Evolutionary conservation across 2,113 vertebrate species (phyloP).

Genomic region (Chionomys nivalis): DNA sequence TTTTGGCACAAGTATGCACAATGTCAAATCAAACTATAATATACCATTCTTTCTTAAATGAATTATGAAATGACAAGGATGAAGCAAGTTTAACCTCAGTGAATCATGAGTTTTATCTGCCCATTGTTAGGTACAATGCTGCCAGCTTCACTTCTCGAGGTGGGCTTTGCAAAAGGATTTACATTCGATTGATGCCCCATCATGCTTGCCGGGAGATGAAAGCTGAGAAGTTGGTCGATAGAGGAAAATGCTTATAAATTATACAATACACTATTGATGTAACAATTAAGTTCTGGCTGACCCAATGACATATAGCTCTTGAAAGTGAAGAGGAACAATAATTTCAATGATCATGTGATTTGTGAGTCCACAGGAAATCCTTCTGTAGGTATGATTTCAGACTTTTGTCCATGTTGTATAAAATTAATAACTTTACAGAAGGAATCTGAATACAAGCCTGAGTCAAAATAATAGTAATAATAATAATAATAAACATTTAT

Average conservation of each 20-base stretch:
- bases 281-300: not conserved
- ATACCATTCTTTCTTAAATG: not conserved
- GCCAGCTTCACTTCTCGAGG: not conserved
- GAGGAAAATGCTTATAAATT: not conserved
- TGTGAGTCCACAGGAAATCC: not conserved
- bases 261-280: not conserved
- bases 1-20: not conserved
- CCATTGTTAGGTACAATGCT: not conserved
- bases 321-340: constrained; percentile 11
- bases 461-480: not conserved
- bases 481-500: constrained; percentile 4
- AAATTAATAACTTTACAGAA: constrained; percentile 21
- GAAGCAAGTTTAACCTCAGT: not conserved
- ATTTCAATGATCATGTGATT: not conserved
- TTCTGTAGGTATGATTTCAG: not conserved
- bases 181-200: not conserved
- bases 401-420: not conserved
- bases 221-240: not conserved
- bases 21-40: not conserved
- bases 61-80: not conserved
- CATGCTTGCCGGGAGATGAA: not conserved
- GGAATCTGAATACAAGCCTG: not conserved
- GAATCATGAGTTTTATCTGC: not conserved
- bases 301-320: not conserved
- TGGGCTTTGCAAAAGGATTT: not conserved